A percentile compares a stretch with the other conserved stretches of the same genome.
These are phyloP conservation scores for Menura novaehollandiae DNA, from an alignment of 2,113 vertebrate species.

Conservation along the genomic window DNA sequence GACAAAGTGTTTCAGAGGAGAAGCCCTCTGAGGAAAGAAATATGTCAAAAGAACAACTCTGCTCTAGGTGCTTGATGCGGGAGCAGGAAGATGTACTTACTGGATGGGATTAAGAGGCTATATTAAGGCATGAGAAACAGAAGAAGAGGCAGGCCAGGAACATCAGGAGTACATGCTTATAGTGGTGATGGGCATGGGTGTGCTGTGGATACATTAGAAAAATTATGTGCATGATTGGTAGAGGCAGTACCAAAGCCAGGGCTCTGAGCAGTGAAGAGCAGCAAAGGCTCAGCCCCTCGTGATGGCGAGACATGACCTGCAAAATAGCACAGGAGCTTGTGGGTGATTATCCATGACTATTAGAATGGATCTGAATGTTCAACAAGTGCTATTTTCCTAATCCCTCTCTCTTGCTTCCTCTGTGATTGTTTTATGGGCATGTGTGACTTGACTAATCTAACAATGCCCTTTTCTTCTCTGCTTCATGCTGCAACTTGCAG, in stretches of 20 bases:
- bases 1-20: neutral
- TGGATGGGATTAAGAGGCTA: neutral
- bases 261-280: neutral
- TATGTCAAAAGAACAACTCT: neutral
- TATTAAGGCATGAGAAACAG: neutral
- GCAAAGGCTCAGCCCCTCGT: neutral
- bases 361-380: neutral
- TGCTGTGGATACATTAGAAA: neutral
- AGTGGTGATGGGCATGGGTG: neutral
- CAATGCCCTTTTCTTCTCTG: neutral
- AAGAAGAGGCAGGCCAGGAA: neutral
- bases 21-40: neutral
- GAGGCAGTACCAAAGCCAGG: neutral
- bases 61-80: neutral
- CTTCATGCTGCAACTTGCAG: neutral
- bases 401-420: neutral
- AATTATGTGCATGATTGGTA: neutral
- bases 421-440: neutral
- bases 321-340: neutral
- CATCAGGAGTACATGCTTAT: neutral
- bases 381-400: neutral
- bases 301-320: rapidly evolving
- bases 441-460: neutral
- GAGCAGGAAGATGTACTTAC: neutral
- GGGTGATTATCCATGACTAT: neutral